Percentiles rank a stretch among this genome's conserved stretches.
Conservation (phyloP, 2,888 invertebrate genomes). For the Agrochola lychnidis region DNA sequence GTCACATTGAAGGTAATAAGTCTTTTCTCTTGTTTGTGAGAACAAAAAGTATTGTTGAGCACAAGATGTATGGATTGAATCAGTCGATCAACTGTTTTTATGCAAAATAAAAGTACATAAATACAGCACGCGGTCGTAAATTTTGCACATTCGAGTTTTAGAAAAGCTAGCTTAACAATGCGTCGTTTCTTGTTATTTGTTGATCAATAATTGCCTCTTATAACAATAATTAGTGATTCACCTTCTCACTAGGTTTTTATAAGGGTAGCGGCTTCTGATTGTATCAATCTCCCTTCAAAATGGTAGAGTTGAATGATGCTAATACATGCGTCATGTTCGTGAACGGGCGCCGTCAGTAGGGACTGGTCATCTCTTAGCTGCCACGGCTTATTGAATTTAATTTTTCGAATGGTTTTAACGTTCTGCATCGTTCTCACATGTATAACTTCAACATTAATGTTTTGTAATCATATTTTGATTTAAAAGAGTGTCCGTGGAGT, state of each 20-base stretch:
- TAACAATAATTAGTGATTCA: neutral
- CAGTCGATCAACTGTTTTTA: slow-evolving; percentile 33
- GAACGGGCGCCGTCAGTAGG: too few relatives aligned
- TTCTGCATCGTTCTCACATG: too few relatives aligned
- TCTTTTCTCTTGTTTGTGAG: slow-evolving; percentile 44
- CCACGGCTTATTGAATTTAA: too few relatives aligned
- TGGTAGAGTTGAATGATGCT: too few relatives aligned
- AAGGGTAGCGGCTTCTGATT: neutral
- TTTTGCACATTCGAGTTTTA: neutral
- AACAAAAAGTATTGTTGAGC: slow-evolving; percentile 41
- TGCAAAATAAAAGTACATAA: slow-evolving; percentile 14
- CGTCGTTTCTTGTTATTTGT: neutral
- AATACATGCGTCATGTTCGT: too few relatives aligned
- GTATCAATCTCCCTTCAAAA: neutral
- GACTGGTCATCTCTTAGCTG: too few relatives aligned
- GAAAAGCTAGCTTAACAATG: neutral
- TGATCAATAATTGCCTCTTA: neutral
- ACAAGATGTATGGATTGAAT: slow-evolving; percentile 14
- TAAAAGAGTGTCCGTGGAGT: too few relatives aligned
- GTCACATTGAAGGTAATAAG: slow-evolving; percentile 47
- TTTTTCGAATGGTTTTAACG: too few relatives aligned
- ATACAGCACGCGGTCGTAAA: neutral
- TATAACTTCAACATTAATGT: too few relatives aligned
- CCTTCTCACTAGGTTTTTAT: neutral
- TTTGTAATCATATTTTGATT: too few relatives aligned